A percentile compares a stretch with the other conserved stretches of the same genome.
Conservation (phyloP, 2,888 invertebrate species). For the Volucella zonaria region DNA sequence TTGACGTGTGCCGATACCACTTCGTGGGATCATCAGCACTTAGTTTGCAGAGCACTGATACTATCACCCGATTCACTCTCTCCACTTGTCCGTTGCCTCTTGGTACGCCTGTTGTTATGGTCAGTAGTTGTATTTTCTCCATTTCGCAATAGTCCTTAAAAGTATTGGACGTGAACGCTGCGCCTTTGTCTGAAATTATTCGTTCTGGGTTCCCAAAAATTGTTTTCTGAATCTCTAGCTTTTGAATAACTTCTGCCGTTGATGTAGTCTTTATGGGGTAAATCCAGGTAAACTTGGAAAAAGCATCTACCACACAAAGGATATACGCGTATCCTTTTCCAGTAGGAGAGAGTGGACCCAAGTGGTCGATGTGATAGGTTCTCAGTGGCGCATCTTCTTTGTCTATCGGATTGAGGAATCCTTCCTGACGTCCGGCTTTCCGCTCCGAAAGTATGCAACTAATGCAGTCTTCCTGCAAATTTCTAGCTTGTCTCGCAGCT, state of each 20-base stretch:
- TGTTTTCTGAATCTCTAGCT: background rate
- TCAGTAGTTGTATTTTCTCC: constrained; percentile 3
- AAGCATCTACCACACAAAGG: background rate
- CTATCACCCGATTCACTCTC: no score
- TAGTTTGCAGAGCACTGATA: no score
- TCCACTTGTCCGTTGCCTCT: background rate
- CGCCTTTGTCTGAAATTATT: constrained; percentile 19
- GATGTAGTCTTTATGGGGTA: constrained; percentile 10
- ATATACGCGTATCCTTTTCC: constrained; percentile 6
- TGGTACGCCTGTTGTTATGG: constrained; percentile 1
- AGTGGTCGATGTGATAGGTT: background rate
- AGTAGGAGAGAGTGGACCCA: background rate
- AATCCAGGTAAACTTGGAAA: constrained; percentile 11
- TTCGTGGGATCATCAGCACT: no score
- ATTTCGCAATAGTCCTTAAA: constrained; percentile 15
- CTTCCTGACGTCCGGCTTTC: no score
- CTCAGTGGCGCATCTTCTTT: no score
- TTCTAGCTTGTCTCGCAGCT: constrained; percentile 6
- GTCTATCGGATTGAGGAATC: no score
- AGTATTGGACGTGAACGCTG: background rate
- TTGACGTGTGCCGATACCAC: background rate
- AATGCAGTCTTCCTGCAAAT: background rate
- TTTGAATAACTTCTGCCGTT: constrained; percentile 2
- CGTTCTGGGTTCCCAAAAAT: constrained; percentile 13
- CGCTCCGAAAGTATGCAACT: constrained; percentile 3